Conservation (phyloP, 1,140 invertebrate species). For the Drosophila biarmipes region DNA sequence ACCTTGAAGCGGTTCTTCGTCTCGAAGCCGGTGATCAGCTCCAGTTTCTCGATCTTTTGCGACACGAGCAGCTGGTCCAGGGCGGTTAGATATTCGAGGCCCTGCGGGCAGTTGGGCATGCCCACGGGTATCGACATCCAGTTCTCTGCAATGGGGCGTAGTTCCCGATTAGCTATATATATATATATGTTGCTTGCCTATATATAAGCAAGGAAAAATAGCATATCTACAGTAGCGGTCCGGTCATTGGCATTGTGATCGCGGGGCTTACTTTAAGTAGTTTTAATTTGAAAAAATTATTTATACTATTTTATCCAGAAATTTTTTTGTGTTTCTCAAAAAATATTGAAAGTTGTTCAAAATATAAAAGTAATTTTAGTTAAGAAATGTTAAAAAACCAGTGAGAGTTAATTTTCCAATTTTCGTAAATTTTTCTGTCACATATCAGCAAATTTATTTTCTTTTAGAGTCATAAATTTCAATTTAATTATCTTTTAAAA, state of each 20-base stretch:
- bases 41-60: slow-evolving; percentile 93
- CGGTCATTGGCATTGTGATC: neutral
- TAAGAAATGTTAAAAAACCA: too few relatives aligned
- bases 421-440: too few relatives aligned
- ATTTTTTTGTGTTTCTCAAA: too few relatives aligned
- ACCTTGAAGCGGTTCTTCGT: slow-evolving; percentile 93
- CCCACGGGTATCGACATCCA: slow-evolving; percentile 85
- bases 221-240: slow-evolving; percentile 17
- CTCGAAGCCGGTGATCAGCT: slow-evolving; percentile 92
- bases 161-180: slow-evolving; percentile 18
- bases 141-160: slow-evolving; percentile 42
- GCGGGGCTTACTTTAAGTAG: too few relatives aligned
- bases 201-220: neutral
- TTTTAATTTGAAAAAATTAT: neutral
- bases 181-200: neutral
- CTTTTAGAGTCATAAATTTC: too few relatives aligned
- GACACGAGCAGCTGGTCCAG: slow-evolving; percentile 94
- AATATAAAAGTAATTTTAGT: too few relatives aligned
- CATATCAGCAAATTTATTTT: too few relatives aligned
- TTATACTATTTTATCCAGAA: too few relatives aligned
- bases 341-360: too few relatives aligned
- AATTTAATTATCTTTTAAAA: too few relatives aligned
- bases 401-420: too few relatives aligned
- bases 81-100: slow-evolving; percentile 95
- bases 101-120: slow-evolving; percentile 91